Conservation (phyloP, 2,113 vertebrate genomes). For the Corynorhinus townsendii region DNA sequence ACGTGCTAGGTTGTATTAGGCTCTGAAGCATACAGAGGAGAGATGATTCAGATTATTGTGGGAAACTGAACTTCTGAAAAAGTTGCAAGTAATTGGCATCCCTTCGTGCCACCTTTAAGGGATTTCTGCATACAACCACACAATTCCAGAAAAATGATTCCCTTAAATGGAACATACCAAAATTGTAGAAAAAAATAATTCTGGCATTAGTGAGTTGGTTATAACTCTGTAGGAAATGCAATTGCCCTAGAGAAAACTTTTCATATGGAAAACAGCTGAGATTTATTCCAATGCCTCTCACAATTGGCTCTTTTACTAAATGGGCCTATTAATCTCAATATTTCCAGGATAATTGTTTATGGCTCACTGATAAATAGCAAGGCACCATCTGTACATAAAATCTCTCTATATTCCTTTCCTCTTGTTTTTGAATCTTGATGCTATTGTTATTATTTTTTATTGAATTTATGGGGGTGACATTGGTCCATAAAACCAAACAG, state of each 20-base stretch:
- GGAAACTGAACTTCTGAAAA: background rate
- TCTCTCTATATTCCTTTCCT: constrained; percentile 37
- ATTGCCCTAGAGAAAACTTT: constrained; percentile 53
- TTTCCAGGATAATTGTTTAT: constrained; percentile 63
- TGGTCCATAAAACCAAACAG: background rate
- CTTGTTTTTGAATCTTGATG: constrained; percentile 27
- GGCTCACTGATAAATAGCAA: constrained; percentile 66
- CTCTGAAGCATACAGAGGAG: background rate
- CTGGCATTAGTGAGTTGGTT: background rate
- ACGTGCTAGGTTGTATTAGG: background rate
- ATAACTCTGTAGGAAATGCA: constrained; percentile 34
- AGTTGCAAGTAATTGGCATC: background rate
- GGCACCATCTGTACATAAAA: constrained; percentile 65
- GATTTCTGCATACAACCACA: background rate
- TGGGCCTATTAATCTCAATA: constrained; percentile 70
- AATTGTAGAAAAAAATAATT: constrained; percentile 8
- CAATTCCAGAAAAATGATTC: background rate
- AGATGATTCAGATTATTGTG: background rate
- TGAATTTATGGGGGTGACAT: background rate
- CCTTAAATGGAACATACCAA: background rate
- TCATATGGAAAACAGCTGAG: constrained; percentile 62
- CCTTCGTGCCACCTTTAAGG: background rate
- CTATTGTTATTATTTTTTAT: background rate
- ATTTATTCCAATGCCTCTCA: constrained; percentile 60
- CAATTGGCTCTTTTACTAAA: constrained; percentile 67